A percentile compares a stretch with the other conserved stretches of the same genome.
These are phyloP conservation scores for Nasonia giraulti DNA, from an alignment of 1,140 invertebrate genomes.

Conservation along the genomic window DNA sequence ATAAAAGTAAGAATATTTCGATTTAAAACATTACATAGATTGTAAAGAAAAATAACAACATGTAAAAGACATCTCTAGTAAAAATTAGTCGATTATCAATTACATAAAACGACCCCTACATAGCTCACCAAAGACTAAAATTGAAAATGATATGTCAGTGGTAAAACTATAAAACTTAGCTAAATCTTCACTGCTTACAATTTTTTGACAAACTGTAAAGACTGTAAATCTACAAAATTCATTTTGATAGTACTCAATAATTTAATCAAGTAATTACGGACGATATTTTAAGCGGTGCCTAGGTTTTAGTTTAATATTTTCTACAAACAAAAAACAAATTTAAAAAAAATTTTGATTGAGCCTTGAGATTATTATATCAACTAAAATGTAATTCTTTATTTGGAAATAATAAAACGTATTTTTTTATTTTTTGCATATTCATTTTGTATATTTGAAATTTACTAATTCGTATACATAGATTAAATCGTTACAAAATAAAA, in stretches of 20 bases:
- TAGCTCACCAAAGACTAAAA: constrained; percentile 28
- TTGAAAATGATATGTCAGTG: background rate
- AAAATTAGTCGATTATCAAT: no score
- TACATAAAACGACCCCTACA: no score
- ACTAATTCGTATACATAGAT: no score
- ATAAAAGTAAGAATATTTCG: background rate
- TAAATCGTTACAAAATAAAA: no score
- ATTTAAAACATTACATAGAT: no score
- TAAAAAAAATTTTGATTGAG: background rate
- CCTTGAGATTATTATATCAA: background rate
- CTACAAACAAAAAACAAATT: background rate
- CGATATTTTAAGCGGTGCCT: background rate
- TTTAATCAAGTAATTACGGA: background rate
- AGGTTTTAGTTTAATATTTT: background rate
- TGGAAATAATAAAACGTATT: background rate
- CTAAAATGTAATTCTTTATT: background rate
- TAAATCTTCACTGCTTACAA: background rate
- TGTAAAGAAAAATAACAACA: no score
- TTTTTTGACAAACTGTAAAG: background rate
- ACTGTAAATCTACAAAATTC: background rate
- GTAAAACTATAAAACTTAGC: background rate
- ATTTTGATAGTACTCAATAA: background rate
- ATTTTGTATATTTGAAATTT: background rate
- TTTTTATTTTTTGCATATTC: background rate
- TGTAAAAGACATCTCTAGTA: no score